Conservation (phyloP, 2,113 vertebrate species). For the Rhabdomys dilectus region DNA sequence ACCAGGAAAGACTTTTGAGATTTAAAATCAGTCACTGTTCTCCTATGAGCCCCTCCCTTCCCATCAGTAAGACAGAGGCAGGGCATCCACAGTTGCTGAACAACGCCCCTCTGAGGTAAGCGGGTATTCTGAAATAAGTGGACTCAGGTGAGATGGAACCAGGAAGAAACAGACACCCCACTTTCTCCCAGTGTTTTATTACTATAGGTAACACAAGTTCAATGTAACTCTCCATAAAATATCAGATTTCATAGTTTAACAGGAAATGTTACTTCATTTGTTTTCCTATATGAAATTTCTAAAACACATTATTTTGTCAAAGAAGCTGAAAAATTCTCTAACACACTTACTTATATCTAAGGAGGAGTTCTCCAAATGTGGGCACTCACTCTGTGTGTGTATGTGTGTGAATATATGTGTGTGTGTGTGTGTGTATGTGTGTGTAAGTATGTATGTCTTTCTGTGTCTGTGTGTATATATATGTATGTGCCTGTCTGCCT, state of each 20-base stretch:
- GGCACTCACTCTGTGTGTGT: neutral
- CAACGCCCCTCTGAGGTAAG: neutral
- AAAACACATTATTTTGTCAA: neutral
- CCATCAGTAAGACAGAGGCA: neutral
- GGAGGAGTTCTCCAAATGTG: neutral
- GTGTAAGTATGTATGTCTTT: neutral
- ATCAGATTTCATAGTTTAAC: neutral
- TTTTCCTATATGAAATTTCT: neutral
- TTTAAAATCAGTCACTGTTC: neutral
- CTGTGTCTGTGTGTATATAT: fast-evolving
- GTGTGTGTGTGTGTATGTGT: neutral
- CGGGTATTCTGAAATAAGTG: neutral
- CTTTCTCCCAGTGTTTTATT: neutral
- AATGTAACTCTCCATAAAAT: slow-evolving; percentile 15
- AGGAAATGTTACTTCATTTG: neutral
- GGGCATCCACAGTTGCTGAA: fast-evolving
- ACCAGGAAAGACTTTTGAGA: slow-evolving; percentile 7
- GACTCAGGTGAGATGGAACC: fast-evolving
- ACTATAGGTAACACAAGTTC: neutral
- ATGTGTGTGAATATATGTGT: neutral
- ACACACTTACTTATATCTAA: neutral
- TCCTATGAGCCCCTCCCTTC: neutral
- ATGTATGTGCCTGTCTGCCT: too few species aligned
- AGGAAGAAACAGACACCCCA: neutral
- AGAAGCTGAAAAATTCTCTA: neutral